phyloP scores from a whole-genome alignment of 1,140 invertebrate species.

The Myzus persicae region DNA sequence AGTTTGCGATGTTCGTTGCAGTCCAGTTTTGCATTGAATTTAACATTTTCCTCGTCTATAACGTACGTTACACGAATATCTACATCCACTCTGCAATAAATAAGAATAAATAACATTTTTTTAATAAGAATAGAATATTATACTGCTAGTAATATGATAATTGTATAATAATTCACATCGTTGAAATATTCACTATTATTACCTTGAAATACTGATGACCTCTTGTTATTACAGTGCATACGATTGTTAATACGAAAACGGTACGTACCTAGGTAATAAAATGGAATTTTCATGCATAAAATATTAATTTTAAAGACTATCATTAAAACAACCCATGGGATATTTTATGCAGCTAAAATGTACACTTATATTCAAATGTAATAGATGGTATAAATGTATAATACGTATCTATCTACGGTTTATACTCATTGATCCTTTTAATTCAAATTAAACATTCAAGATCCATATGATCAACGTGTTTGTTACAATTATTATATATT shows the following conservation, averaged over 20 bases:
- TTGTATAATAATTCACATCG: background rate
- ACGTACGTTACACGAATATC: background rate
- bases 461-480: background rate
- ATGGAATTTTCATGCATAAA: conserved; percentile 33
- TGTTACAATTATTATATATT: background rate
- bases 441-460: background rate
- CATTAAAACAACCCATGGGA: conserved; percentile 33
- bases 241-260: background rate
- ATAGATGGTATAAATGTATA: background rate
- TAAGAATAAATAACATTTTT: background rate
- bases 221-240: background rate
- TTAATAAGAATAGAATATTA: background rate
- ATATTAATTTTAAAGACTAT: conserved; percentile 15
- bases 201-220: conserved; percentile 33
- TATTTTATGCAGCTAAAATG: conserved; percentile 1
- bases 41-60: background rate
- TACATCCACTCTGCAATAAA: background rate
- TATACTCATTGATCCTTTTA: background rate
- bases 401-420: background rate
- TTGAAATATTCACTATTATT: conserved; percentile 22
- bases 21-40: background rate
- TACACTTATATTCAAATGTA: background rate
- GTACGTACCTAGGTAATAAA: conserved; percentile 10
- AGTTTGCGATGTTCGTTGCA: background rate
- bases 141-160: background rate